A percentile compares a stretch with the other conserved stretches of the same genome.
These are phyloP conservation scores for Drosophila neotestacea DNA, from an alignment of 2,888 invertebrate genomes.

Conservation along the genomic window DNA sequence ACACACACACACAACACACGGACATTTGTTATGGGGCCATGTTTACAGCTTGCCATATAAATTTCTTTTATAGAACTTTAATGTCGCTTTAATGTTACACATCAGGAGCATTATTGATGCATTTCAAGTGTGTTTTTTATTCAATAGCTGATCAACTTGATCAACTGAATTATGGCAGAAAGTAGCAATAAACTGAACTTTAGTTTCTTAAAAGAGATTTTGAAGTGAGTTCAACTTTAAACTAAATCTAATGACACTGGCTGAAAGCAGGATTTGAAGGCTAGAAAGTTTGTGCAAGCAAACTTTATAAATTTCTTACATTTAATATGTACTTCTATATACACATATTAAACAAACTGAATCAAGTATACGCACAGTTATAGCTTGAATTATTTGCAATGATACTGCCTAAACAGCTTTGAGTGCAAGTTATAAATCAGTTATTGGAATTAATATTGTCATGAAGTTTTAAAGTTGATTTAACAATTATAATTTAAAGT, in stretches of 20 bases:
- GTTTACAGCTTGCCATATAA: constrained; percentile 55
- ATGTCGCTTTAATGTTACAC: constrained; percentile 63
- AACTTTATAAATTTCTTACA: neutral
- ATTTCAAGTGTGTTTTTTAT: constrained; percentile 35
- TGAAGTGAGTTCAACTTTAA: neutral
- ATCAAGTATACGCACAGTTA: no score
- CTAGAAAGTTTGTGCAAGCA: neutral
- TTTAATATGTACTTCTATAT: no score
- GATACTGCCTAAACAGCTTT: no score
- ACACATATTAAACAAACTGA: no score
- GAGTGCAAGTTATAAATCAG: no score
- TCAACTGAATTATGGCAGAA: constrained; percentile 8
- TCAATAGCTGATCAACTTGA: constrained; percentile 21
- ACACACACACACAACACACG: neutral
- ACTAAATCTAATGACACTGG: neutral
- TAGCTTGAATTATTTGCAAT: no score
- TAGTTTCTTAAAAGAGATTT: constrained; percentile 10
- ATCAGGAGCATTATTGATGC: constrained; percentile 59
- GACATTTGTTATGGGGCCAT: constrained; percentile 9
- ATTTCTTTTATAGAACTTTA: constrained; percentile 69
- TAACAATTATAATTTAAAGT: neutral
- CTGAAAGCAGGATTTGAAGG: neutral
- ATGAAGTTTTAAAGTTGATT: no score
- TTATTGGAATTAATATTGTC: no score
- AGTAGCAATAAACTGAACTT: neutral